Percentiles rank a stretch among this genome's conserved stretches.
phyloP scores from a whole-genome alignment of 2,113 vertebrate species.

The Ailuropoda melanoleuca region DNA sequence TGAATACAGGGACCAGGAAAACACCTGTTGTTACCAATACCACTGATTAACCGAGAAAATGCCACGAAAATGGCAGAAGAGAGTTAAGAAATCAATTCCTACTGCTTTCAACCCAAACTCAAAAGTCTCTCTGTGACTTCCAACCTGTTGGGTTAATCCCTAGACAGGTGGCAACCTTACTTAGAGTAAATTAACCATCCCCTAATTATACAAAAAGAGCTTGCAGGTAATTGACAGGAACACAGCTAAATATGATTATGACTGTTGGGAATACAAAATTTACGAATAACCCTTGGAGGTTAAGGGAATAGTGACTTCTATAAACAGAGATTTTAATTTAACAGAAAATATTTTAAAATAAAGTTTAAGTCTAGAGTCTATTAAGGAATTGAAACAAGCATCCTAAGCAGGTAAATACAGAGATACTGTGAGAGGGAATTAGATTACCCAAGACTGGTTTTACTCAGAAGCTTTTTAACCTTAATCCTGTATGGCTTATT shows the following conservation, averaged over 20 bases:
- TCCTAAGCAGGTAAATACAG: neutral
- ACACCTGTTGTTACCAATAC: neutral
- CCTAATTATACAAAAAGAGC: constrained; percentile 64
- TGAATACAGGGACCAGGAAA: constrained; percentile 10
- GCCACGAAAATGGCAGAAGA: neutral
- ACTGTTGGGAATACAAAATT: constrained; percentile 56
- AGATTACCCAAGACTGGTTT: constrained; percentile 23
- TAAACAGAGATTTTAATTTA: constrained; percentile 46
- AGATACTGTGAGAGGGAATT: constrained; percentile 13
- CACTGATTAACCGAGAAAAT: constrained; percentile 36
- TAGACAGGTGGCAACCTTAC: constrained; percentile 61
- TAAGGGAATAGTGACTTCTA: constrained; percentile 29
- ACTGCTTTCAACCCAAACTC: constrained; percentile 31
- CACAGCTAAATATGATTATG: constrained; percentile 63
- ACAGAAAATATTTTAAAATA: constrained; percentile 56
- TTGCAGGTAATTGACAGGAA: constrained; percentile 55
- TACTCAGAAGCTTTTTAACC: constrained; percentile 1
- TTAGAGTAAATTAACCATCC: constrained; percentile 67
- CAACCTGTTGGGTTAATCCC: constrained; percentile 62
- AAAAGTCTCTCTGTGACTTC: constrained; percentile 51
- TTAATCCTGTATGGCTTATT: constrained; percentile 44
- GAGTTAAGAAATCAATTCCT: constrained; percentile 50
- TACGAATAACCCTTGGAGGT: constrained; percentile 33
- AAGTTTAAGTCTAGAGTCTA: neutral
- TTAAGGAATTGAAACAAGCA: neutral